A percentile compares a stretch with the other conserved stretches of the same genome.
Conservation (phyloP, 1,140 invertebrate genomes). For the fruit fly (Drosophila melanogaster) region Release_6_plus_ISO1_MT NT_033777.3:13032501-13033000, state of each 20-base stretch:
- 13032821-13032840: slow-evolving; percentile 21
- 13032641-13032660: background rate
- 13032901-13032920: slow-evolving; percentile 9
- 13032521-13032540: slow-evolving; percentile 63
- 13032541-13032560: slow-evolving; percentile 61
- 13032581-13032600: slow-evolving; percentile 13
- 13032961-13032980: slow-evolving; percentile 29
- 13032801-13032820: slow-evolving; percentile 82
- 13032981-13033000: slow-evolving; percentile 68
- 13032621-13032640: slow-evolving; percentile 32
- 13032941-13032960: slow-evolving; percentile 38
- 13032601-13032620: slow-evolving; percentile 31
- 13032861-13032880: slow-evolving; percentile 16
- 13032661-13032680: slow-evolving; percentile 37
- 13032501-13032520: slow-evolving; percentile 20
- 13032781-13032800: slow-evolving; percentile 86
- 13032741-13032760: background rate
- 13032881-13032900: slow-evolving; percentile 17
- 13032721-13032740: slow-evolving; percentile 19
- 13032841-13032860: background rate
- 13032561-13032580: slow-evolving; percentile 23
- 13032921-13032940: slow-evolving; percentile 8
- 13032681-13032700: slow-evolving; percentile 23
- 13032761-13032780: slow-evolving; percentile 62
- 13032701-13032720: slow-evolving; percentile 20